A percentile compares a stretch with the other conserved stretches of the same genome.
Evolutionary conservation across 2,113 vertebrate species (phyloP).

Genomic region (Saccopteryx leptura): DNA sequence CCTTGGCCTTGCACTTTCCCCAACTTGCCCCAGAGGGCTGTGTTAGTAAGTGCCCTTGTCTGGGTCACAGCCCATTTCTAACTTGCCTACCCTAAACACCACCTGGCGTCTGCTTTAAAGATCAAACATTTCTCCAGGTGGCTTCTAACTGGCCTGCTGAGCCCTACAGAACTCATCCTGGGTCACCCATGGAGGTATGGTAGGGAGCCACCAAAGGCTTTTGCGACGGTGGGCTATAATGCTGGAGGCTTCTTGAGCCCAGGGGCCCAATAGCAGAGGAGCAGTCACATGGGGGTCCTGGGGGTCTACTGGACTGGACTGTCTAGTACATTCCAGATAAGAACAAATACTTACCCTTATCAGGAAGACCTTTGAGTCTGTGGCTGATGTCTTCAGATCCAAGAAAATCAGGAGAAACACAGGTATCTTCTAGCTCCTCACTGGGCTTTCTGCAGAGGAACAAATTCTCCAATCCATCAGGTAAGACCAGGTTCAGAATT

Average conservation of each 20-base stretch:
- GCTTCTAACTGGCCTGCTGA: background rate
- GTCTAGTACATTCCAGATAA: background rate
- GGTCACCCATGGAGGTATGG: rapidly evolving
- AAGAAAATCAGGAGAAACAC: background rate
- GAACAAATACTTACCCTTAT: background rate
- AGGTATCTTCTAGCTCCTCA: background rate
- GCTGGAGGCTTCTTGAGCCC: background rate
- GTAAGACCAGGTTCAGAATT: slow-evolving; percentile 4
- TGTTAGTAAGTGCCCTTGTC: background rate
- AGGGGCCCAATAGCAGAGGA: background rate
- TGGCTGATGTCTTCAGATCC: background rate
- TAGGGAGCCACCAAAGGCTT: background rate
- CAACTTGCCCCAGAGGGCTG: background rate
- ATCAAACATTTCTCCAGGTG: background rate
- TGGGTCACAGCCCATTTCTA: background rate
- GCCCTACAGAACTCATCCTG: background rate
- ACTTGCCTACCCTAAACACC: background rate
- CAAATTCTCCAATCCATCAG: background rate
- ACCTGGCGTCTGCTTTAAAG: background rate
- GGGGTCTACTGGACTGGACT: background rate
- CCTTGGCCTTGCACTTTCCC: background rate
- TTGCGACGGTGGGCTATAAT: background rate
- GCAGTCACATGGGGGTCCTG: background rate
- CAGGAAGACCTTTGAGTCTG: background rate
- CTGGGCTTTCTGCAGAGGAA: background rate